Evolutionary conservation across 2,113 vertebrate species (phyloP), one percentile per base, ranked within the genome.

Genomic region (Hyla sarda): DNA sequence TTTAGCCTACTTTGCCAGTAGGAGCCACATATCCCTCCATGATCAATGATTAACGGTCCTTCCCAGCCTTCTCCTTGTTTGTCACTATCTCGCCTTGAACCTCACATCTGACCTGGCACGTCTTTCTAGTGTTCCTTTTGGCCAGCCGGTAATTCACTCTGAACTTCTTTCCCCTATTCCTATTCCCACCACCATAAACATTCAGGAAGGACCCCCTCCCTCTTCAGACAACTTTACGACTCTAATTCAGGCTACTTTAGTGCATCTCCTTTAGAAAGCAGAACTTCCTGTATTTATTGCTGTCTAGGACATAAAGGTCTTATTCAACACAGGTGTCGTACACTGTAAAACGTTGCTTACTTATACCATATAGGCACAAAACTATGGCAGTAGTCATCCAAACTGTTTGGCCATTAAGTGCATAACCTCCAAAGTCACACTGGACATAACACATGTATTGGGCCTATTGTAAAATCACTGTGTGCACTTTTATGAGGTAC

Each of bases 251-350:
- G 65, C 76, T 72, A 74, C 78, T 87, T 82, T 87, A 87, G 77
- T 82, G 85, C 77, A 79, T 87, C 60, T 45, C 45, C 78, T 82
- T 81, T 87, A 82, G 37, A 87, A 87, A 87, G 67, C 67, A 87
- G 78, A 32, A 25, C 69, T 87, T 87, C 85, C 85, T 87, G 85
- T 75, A 87, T 81, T 87, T 87, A 87, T 87, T 71, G 78, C 85
- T 82, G 85, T 82, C 85, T 87, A 54, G 67, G 76, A 79, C 30
- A 67, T 85, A 78, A 67, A 45, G 77, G 32, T 32, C 78, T 72
- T 34, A 82, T 74, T 80, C 69, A 82, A 69, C 76, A 82, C 85
- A 87, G 85, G 85, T 87, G 85, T 87, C 78, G 28, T 25, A 37
- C 30, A 58, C 50, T 80, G 77, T 74, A 87, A 87, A 80, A 47